Percentiles rank a stretch among this genome's conserved stretches.
Evolutionary conservation across 2,888 invertebrate species (phyloP).

Genomic region (Pterobdella sp.): DNA sequence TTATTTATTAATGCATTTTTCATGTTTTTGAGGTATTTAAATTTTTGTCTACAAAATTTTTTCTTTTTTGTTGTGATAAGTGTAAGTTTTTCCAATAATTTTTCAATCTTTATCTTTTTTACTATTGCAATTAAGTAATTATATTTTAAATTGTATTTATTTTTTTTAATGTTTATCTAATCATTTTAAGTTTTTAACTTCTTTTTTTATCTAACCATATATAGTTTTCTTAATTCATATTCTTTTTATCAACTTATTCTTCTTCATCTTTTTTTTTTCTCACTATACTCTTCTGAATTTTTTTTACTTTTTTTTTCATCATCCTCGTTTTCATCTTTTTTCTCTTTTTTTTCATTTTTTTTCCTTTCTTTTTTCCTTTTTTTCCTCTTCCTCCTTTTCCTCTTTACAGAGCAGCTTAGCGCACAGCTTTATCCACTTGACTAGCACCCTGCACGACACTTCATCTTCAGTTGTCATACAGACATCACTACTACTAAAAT

Average conservation of each 20-base stretch:
- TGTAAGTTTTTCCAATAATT: too few species aligned
- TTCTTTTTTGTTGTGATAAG: too few species aligned
- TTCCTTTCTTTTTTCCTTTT: not conserved
- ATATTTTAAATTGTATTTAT: too few species aligned
- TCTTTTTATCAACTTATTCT: not conserved
- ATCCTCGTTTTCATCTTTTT: not conserved
- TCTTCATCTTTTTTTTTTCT: too few species aligned
- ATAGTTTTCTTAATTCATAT: too few species aligned
- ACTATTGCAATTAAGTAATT: too few species aligned
- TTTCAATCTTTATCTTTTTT: too few species aligned
- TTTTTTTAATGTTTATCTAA: too few species aligned
- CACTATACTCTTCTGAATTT: not conserved
- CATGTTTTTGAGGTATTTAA: not conserved
- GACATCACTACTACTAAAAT: constrained; percentile 81
- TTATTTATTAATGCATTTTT: not conserved
- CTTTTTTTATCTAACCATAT: too few species aligned
- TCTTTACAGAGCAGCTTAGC: constrained; percentile 71
- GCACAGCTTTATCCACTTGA: constrained; percentile 90
- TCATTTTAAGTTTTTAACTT: too few species aligned
- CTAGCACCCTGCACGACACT: constrained; percentile 89
- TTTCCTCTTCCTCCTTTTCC: not conserved
- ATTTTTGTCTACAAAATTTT: too few species aligned
- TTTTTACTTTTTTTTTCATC: not conserved
- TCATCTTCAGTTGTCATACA: constrained; percentile 90
- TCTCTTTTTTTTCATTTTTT: not conserved